Base-by-base conservation (phyloP, 2,113 vertebrate genomes). In the Chloropsis hardwickii region DNA sequence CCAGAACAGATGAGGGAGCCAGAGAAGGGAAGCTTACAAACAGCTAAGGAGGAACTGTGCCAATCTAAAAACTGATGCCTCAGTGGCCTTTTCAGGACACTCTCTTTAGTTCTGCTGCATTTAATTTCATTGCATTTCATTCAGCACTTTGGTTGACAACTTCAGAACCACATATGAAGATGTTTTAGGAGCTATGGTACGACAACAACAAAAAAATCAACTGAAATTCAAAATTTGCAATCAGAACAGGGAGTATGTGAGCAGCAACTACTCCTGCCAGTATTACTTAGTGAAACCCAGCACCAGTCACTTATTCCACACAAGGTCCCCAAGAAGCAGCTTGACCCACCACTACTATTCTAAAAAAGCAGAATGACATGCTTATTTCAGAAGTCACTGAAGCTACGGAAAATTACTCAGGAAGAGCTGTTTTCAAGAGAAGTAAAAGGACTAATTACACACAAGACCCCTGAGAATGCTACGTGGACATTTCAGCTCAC, bases 121-220 rank as follows among this genome's bases (percentile, higher is more conserved):
- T 82, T 69, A 42, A 19, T 1, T 54, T 35, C 14, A 23, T 23
- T 48, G 33, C 54, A 24, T 24, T 61, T 33, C 57, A 84, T 2
- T 37, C 39, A 90, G 35, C 20, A 47, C 23, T 89, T 22, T 0
- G 8, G 53, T 1, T 76, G 27, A 42, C 10, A 70, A 23, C 15
- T 66, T 45, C 51, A 87, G 65, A 87, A 67, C 4, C 25, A 66
- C 0, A 0, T 11, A 22, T 1, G 61, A 27, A 62, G 12, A 23
- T 28, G 35, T 61, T 81, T 58, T 14, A 58, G 25, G 23, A 62
- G 24, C 14, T 37, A 40, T 5, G 11, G 64, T 11, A 77, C 20
- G 77, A 54, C 14, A 76, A 39, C 5, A 51, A 51, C 31, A 13
- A 40, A 20, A 53, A 54, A 19, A 5, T 3, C 28, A n/a, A 22